Evolutionary conservation across 2,797 vertebrate species (phyloP).

Genomic region (Sebastes hubbsi): DNA sequence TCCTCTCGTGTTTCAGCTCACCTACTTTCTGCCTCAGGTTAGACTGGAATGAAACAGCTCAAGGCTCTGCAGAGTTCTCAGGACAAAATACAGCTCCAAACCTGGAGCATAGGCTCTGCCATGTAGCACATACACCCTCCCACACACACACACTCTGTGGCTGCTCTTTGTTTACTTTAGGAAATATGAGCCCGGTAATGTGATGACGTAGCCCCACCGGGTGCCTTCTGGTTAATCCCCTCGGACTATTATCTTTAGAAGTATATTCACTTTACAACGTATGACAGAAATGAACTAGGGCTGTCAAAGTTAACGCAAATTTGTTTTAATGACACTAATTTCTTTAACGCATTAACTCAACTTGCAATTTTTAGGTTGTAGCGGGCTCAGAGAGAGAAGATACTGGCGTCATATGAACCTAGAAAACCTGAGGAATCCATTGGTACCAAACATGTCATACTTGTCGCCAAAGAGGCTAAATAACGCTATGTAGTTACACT

Average conservation of each 20-base stretch:
- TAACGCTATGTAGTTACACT: no score
- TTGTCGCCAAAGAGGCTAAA: no score
- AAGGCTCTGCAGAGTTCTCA: background rate
- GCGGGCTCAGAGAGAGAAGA: no score
- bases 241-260: no score
- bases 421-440: no score
- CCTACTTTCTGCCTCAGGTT: slow-evolving; percentile 21
- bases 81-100: background rate
- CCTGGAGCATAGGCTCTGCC: background rate
- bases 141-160: background rate
- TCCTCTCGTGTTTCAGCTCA: slow-evolving; percentile 37
- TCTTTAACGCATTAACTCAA: no score
- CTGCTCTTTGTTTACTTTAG: slow-evolving; percentile 73
- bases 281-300: fast-evolving
- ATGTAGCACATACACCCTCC: background rate
- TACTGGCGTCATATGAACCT: no score
- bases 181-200: slow-evolving; percentile 73
- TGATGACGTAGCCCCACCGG: slow-evolving; percentile 54
- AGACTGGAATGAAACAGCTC: slow-evolving; percentile 14
- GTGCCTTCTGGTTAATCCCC: background rate
- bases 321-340: no score
- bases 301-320: no score
- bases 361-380: no score
- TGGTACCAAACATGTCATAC: no score
- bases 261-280: no score